Evolutionary conservation across 2,797 vertebrate species (phyloP), one percentile per base, ranked within the genome.

Genomic region (Bovichtus variegatus): DNA sequence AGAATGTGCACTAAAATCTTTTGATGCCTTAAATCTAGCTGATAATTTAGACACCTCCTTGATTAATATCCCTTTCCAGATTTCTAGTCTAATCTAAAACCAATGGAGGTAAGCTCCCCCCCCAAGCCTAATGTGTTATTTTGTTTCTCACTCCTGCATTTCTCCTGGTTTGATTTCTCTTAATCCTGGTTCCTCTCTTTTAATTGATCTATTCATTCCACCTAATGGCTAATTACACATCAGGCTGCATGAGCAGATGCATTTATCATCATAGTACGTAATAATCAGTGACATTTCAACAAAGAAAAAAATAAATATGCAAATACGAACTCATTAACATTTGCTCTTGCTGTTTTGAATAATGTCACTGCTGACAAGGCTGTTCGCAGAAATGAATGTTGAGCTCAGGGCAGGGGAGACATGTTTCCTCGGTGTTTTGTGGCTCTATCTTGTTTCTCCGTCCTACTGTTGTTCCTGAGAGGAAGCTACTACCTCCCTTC

Each of bases 271-370:
- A 96, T 97, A 97, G 96, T 97, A 97, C 95, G 94, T 98, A 98
- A 98, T 99, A 98, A 99, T 98, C 98, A 98, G 98, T 98, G 98
- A 97, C 98, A 98, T 99, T 99, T 99, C 96, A 97, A 99, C 98
- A 99, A 99, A 99, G 96, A 97, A 97, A 97, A 84, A 98, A 97
- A 97, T 97, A 97, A 98, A 99, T 97, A 99, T 99, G 98, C 98
- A 99, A 99, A 99, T 99, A 97, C 96, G 97, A 95, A 93, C 96
- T 99, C 97, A 99, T 99, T 99, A 99, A 98, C 98, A 99, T 99
- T 99, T 99, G 97, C 96, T 97, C 97, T 97, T 95, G 96, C 96
- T 97, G 97, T 98, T 97, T 90, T 98, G 97, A 99, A 98, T 98
- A 99, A 99, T 99, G 96, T 96, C 95, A 94, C 94, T 95, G 96